These are phyloP conservation scores for Thamnaconus septentrionalis DNA, from an alignment of 2,113 vertebrate species.

Conservation along the genomic window DNA sequence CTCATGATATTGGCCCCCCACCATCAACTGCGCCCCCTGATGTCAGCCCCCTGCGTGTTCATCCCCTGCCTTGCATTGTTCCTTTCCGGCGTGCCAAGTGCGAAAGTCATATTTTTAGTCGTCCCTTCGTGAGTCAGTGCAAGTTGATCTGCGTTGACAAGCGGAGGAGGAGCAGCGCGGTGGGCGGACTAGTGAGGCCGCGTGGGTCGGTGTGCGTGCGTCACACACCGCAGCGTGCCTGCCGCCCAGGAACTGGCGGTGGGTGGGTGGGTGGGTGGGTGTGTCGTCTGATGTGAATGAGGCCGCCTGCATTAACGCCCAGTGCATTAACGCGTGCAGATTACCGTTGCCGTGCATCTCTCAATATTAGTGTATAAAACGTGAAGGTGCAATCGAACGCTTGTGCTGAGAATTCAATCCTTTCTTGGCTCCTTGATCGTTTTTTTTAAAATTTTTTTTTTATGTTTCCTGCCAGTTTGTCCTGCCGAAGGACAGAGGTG, in stretches of 20 bases:
- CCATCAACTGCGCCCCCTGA: no score
- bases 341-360: neutral
- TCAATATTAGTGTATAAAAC: slow-evolving; percentile 10
- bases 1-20: neutral
- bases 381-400: slow-evolving; percentile 5
- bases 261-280: slow-evolving; percentile 5
- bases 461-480: neutral
- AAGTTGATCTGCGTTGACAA: slow-evolving; percentile 51
- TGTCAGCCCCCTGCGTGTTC: no score
- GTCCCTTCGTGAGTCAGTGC: slow-evolving; percentile 42
- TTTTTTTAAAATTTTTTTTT: neutral
- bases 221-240: neutral
- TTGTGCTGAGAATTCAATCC: neutral
- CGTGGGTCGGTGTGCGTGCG: neutral
- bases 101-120: slow-evolving; percentile 46
- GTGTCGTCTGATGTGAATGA: slow-evolving; percentile 17
- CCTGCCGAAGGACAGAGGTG: slow-evolving; percentile 3
- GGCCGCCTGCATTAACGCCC: neutral
- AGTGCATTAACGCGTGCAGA: slow-evolving; percentile 3
- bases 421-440: neutral
- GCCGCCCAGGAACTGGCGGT: slow-evolving; percentile 26
- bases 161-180: slow-evolving; percentile 18
- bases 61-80: slow-evolving; percentile 13
- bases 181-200: slow-evolving; percentile 22
- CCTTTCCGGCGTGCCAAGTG: slow-evolving; percentile 15